Percentiles rank a stretch among this genome's conserved stretches.
Conservation (phyloP, 2,888 invertebrate species). For the Acleris emargana region DNA sequence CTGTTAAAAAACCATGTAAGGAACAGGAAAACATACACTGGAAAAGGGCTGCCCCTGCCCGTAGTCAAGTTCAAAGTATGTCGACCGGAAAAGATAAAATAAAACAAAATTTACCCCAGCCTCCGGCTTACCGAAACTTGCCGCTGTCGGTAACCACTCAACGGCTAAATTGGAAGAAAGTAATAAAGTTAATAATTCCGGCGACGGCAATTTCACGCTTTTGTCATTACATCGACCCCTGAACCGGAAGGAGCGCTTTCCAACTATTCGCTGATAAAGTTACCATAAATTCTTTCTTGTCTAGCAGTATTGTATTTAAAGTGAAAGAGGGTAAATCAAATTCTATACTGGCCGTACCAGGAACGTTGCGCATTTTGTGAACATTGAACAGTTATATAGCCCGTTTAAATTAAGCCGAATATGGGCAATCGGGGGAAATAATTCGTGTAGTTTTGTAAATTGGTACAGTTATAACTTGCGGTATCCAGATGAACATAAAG, state of each 20-base stretch:
- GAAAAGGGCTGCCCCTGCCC: no score
- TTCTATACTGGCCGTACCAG: neutral
- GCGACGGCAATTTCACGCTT: constrained; percentile 54
- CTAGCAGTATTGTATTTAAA: neutral
- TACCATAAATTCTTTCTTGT: constrained; percentile 23
- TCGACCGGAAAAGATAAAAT: constrained; percentile 3
- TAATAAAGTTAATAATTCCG: constrained; percentile 36
- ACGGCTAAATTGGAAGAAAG: constrained; percentile 35
- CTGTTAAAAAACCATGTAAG: no score
- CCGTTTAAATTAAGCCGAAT: no score
- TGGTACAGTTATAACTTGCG: no score
- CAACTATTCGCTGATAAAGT: constrained; percentile 31
- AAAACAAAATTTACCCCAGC: constrained; percentile 16
- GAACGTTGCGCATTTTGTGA: no score
- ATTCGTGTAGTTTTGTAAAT: no score
- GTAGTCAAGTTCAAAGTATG: constrained; percentile 2
- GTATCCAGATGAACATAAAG: no score
- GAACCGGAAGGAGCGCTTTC: constrained; percentile 31
- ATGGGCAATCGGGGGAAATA: no score
- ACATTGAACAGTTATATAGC: neutral
- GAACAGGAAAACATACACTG: no score
- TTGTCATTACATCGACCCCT: constrained; percentile 42
- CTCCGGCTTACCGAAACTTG: constrained; percentile 12
- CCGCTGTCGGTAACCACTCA: constrained; percentile 28
- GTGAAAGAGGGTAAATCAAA: constrained; percentile 1